A percentile compares a stretch with the other conserved stretches of the same genome.
Conservation (phyloP, 2,797 vertebrate species). For the Lacerta agilis region DNA sequence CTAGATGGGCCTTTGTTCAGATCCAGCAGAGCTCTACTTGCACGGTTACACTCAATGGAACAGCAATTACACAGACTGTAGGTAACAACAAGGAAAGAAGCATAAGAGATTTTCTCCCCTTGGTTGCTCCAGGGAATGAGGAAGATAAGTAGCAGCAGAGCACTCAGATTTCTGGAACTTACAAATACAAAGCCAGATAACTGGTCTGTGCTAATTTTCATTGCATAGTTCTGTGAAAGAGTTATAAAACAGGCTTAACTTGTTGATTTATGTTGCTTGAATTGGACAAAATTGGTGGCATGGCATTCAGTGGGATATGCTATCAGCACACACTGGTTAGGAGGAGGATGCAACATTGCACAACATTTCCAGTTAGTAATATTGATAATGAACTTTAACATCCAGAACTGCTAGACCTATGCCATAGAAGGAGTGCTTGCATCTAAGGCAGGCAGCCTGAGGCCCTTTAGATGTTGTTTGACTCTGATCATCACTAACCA, state of each 20-base stretch:
- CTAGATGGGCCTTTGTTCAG: no score
- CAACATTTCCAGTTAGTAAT: neutral
- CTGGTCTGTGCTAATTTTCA: neutral
- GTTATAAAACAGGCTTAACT: neutral
- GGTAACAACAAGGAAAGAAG: neutral
- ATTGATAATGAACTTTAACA: neutral
- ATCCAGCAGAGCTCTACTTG: no score
- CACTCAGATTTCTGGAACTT: neutral
- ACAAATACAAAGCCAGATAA: neutral
- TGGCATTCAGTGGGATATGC: neutral
- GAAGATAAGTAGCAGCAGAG: neutral
- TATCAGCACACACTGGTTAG: neutral
- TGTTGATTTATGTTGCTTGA: conserved; percentile 11
- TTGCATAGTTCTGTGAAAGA: neutral
- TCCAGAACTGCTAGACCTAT: neutral
- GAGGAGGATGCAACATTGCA: neutral
- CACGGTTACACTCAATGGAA: no score
- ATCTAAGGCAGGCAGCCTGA: neutral
- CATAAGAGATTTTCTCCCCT: neutral
- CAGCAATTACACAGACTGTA: neutral
- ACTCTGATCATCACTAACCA: no score
- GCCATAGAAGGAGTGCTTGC: neutral
- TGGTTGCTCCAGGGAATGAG: neutral
- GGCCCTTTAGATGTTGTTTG: no score
- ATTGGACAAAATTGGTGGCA: neutral